phyloP scores from a whole-genome alignment of 2,888 invertebrate species.

The Cryptocephalus primarius region DNA sequence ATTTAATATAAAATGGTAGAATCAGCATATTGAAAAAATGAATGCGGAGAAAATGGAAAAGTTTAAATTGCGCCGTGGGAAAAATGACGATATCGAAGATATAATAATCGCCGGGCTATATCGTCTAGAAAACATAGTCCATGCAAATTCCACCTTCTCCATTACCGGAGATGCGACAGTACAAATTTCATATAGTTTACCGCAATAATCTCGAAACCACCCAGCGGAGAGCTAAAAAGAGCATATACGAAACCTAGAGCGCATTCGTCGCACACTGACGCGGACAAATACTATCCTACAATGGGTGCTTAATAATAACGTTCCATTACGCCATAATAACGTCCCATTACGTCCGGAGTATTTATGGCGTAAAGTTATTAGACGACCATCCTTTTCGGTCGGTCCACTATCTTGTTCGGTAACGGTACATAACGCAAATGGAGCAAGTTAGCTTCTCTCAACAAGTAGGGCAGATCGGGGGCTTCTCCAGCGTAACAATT shows the following conservation, averaged over 20 bases:
- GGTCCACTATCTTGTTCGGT: slow-evolving; percentile 5
- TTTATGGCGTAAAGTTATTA: slow-evolving; percentile 7
- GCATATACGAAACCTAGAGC: too few relatives aligned
- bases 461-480: neutral
- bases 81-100: too few relatives aligned
- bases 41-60: too few relatives aligned
- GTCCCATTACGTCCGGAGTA: slow-evolving; percentile 6
- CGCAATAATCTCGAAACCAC: slow-evolving; percentile 1
- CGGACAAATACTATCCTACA: slow-evolving; percentile 7
- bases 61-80: too few relatives aligned
- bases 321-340: slow-evolving; percentile 1
- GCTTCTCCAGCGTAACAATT: too few relatives aligned
- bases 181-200: too few relatives aligned
- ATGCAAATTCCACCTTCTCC: too few relatives aligned
- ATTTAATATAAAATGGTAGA: too few relatives aligned
- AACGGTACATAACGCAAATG: slow-evolving; percentile 15
- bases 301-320: slow-evolving; percentile 4
- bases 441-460: neutral
- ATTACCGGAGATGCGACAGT: too few relatives aligned
- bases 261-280: neutral
- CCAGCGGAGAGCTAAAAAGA: neutral
- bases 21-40: too few relatives aligned
- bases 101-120: too few relatives aligned
- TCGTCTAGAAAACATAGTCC: too few relatives aligned
- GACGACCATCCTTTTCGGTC: slow-evolving; percentile 1